A percentile compares a stretch with the other conserved stretches of the same genome.
phyloP scores from a whole-genome alignment of 2,888 invertebrate species.

The Cenopis cana region DNA sequence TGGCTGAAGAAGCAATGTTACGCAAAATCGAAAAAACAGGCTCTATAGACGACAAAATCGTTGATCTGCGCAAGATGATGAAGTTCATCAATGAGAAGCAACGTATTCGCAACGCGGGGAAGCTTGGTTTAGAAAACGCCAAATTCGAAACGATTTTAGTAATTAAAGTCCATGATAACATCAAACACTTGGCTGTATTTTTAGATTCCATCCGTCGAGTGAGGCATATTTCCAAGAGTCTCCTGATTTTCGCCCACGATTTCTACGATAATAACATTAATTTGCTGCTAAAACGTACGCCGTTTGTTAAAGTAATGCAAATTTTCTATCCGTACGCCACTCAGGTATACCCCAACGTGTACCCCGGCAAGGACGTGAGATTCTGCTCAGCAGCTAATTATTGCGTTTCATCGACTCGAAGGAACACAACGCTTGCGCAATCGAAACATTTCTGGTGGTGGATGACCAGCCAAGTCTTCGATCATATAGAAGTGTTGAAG shows the following conservation, averaged over 20 bases:
- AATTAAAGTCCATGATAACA: constrained; percentile 59
- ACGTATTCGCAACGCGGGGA: constrained; percentile 49
- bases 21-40: background rate
- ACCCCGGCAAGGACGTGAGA: constrained; percentile 28
- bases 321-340: constrained; percentile 60
- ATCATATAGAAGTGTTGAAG: constrained; percentile 58
- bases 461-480: constrained; percentile 34
- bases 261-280: constrained; percentile 49
- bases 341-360: constrained; percentile 28
- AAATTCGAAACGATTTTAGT: constrained; percentile 53
- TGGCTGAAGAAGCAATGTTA: constrained; percentile 18
- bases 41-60: constrained; percentile 10
- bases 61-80: constrained; percentile 50
- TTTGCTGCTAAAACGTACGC: constrained; percentile 44
- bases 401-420: background rate
- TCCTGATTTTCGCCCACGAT: constrained; percentile 59
- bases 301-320: constrained; percentile 57
- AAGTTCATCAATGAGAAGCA: constrained; percentile 54
- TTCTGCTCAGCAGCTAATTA: constrained; percentile 16
- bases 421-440: constrained; percentile 15
- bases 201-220: constrained; percentile 54
- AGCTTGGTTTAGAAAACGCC: constrained; percentile 32
- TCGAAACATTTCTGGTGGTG: constrained; percentile 41
- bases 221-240: constrained; percentile 51
- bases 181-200: constrained; percentile 53